A percentile compares a stretch with the other conserved stretches of the same genome.
Evolutionary conservation across 2,888 invertebrate genomes (phyloP).

Genomic region (Neocrepidodera transversa): DNA sequence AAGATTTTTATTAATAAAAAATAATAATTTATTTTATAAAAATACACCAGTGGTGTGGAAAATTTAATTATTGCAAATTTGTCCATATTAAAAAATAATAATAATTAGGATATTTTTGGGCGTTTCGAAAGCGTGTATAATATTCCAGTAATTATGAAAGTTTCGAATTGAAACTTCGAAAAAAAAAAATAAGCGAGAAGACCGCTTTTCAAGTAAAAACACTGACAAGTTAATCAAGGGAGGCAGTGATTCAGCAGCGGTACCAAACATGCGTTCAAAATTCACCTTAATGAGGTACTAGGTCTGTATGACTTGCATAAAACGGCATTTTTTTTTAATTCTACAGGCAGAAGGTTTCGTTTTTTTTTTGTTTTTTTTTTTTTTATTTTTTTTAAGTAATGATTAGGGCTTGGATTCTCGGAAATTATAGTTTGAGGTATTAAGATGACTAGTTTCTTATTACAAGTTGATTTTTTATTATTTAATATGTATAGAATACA

Average conservation of each 20-base stretch:
- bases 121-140: too few relatives aligned
- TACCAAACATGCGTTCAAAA: conserved; percentile 58
- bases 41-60: too few relatives aligned
- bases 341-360: conserved; percentile 1
- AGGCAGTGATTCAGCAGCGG: conserved; percentile 54
- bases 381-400: too few relatives aligned
- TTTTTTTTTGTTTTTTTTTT: conserved; percentile 1
- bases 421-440: conserved; percentile 16
- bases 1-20: too few relatives aligned
- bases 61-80: too few relatives aligned
- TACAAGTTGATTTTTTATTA: too few relatives aligned
- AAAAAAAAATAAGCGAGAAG: conserved; percentile 42
- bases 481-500: too few relatives aligned
- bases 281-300: conserved; percentile 56
- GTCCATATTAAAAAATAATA: too few relatives aligned
- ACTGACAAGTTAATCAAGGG: conserved; percentile 61
- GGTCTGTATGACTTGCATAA: conserved; percentile 11
- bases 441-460: conserved; percentile 15
- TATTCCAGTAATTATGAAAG: conserved; percentile 49
- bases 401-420: conserved; percentile 14
- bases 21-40: too few relatives aligned
- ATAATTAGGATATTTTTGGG: too few relatives aligned
- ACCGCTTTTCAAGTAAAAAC: conserved; percentile 58
- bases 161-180: conserved; percentile 48
- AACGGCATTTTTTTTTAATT: conserved; percentile 1